Conservation (phyloP, 2,113 vertebrate species). For the Pygoscelis antarcticus region DNA sequence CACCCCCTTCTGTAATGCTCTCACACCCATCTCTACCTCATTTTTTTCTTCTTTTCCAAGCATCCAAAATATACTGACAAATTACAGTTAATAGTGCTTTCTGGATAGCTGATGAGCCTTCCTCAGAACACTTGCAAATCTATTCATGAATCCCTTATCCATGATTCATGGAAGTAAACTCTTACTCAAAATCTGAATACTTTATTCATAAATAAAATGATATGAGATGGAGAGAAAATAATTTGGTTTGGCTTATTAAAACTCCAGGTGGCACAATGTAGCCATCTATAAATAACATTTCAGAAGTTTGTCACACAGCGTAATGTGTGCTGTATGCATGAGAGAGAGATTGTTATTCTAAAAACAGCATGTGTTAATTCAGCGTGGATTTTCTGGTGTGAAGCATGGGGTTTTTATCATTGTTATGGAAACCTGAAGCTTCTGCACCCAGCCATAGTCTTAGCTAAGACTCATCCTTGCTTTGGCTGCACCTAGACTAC, state of each 20-base stretch:
- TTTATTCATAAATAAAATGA: not conserved
- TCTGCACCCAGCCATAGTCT: not conserved
- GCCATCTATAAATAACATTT: not conserved
- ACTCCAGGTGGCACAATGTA: constrained; percentile 25
- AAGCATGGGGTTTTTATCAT: not conserved
- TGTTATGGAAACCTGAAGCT: not conserved
- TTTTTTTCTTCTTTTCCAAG: not conserved
- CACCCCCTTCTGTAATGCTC: not conserved
- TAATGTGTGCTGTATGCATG: not conserved
- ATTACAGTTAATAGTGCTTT: constrained; percentile 21
- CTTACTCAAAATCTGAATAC: not conserved
- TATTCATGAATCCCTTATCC: constrained; percentile 1
- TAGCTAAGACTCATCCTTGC: not conserved
- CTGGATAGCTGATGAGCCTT: not conserved
- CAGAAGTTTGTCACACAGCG: not conserved
- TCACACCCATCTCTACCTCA: not conserved
- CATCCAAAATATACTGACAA: not conserved
- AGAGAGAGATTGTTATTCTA: not conserved
- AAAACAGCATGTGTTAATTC: not conserved
- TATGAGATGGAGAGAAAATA: constrained; percentile 1
- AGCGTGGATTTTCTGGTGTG: not conserved
- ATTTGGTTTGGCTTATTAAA: constrained; percentile 50
- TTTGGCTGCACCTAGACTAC: not conserved
- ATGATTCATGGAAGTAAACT: not conserved
- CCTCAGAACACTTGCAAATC: constrained; percentile 6